These are phyloP conservation scores for Callocephalon fimbriatum DNA, from an alignment of 2,113 vertebrate genomes.

Conservation along the genomic window DNA sequence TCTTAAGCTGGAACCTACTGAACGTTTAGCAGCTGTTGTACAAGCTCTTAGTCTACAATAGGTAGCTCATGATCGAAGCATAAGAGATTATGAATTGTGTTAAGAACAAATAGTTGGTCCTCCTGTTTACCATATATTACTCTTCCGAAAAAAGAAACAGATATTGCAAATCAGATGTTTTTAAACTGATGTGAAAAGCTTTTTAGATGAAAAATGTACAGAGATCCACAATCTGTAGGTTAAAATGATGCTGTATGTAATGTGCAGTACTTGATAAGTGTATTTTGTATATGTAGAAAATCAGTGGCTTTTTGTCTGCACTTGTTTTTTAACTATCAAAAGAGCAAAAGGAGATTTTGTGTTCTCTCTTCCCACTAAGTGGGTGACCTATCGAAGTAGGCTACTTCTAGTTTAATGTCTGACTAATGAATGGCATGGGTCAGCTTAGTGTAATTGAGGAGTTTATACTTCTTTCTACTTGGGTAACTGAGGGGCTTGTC, in stretches of 20 bases:
- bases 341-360: neutral
- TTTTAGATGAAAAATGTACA: neutral
- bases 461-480: neutral
- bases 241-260: neutral
- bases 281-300: neutral
- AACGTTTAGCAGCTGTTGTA: neutral
- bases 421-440: neutral
- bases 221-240: neutral
- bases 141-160: neutral
- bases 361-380: neutral
- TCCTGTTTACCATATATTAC: neutral
- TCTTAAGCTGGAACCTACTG: neutral
- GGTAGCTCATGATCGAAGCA: neutral
- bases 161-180: neutral
- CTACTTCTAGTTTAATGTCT: neutral
- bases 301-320: neutral
- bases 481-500: neutral
- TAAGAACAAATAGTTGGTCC: neutral
- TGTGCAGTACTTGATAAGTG: neutral
- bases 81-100: neutral
- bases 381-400: neutral
- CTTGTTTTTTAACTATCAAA: neutral
- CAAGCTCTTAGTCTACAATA: neutral
- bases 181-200: neutral
- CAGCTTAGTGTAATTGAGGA: neutral